These are phyloP conservation scores for Salvelinus namaycush DNA, from an alignment of 2,113 vertebrate species.

Conservation along the genomic window DNA sequence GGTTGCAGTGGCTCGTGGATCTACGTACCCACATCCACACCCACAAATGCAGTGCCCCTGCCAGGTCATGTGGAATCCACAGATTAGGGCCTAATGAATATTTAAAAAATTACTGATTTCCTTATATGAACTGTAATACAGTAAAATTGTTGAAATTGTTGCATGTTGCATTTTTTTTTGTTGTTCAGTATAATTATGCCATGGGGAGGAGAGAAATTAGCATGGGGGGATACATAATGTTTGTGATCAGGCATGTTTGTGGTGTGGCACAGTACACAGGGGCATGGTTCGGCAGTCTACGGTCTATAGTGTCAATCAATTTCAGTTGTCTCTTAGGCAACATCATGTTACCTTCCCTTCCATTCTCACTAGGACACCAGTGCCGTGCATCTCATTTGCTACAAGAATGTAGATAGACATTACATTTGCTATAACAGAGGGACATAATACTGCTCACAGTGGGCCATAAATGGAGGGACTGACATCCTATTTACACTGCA, in stretches of 20 bases:
- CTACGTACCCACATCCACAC: no score
- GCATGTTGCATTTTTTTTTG: no score
- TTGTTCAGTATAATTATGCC: neutral
- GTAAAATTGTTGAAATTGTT: no score
- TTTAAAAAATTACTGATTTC: no score
- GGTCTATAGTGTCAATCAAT: conserved; percentile 1
- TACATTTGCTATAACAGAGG: neutral
- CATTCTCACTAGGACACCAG: neutral
- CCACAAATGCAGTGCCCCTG: no score
- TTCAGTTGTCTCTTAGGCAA: conserved; percentile 24
- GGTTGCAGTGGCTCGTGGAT: no score
- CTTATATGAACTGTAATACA: no score
- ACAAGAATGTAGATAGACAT: neutral
- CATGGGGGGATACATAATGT: neutral
- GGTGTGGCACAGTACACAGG: neutral
- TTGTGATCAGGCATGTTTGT: neutral
- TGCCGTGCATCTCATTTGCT: neutral
- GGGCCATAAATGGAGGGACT: neutral
- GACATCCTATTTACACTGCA: neutral
- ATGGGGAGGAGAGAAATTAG: no score
- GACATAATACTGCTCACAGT: neutral
- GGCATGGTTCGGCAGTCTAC: neutral
- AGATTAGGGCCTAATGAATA: no score
- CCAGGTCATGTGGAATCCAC: no score
- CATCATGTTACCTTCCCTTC: conserved; percentile 8